phyloP scores from a whole-genome alignment of 2,888 invertebrate genomes.

The Perdita meconis region DNA sequence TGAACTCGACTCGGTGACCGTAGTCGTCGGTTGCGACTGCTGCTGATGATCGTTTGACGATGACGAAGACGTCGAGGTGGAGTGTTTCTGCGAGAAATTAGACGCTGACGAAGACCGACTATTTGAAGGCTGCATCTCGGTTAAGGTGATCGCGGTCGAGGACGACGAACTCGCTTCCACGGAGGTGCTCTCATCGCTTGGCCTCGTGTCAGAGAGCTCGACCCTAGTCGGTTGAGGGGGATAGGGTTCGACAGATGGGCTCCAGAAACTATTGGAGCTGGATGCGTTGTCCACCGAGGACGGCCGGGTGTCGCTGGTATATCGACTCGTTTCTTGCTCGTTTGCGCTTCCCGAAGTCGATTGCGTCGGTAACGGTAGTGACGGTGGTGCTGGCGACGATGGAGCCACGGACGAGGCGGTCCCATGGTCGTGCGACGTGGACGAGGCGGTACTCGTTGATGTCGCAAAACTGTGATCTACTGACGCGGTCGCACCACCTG shows the following conservation, averaged over 20 bases:
- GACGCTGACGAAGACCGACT: conserved; percentile 57
- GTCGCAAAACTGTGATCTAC: conserved; percentile 71
- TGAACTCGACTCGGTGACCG: conserved; percentile 48
- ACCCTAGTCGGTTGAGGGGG: conserved; percentile 81
- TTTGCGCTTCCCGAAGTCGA: conserved; percentile 32
- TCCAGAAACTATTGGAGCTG: conserved; percentile 74
- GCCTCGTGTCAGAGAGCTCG: conserved; percentile 82
- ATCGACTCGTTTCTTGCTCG: conserved; percentile 60
- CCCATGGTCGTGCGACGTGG: conserved; percentile 67
- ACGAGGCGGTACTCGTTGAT: conserved; percentile 61
- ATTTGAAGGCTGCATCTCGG: conserved; percentile 80
- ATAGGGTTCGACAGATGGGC: conserved; percentile 78
- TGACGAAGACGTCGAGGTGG: conserved; percentile 37
- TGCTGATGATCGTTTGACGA: conserved; percentile 55
- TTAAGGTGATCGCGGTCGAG: conserved; percentile 71
- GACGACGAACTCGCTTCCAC: conserved; percentile 69
- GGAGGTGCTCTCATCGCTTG: conserved; percentile 71
- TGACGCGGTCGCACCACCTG: conserved; percentile 82
- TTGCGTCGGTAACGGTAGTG: conserved; percentile 52
- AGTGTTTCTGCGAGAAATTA: conserved; percentile 42
- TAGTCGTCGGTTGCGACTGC: conserved; percentile 32
- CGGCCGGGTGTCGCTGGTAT: conserved; percentile 50
- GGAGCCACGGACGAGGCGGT: conserved; percentile 47
- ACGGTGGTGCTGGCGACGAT: conserved; percentile 55
- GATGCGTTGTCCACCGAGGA: conserved; percentile 66